Conservation (phyloP, 2,888 invertebrate species). For the Dichetophora obliterata region DNA sequence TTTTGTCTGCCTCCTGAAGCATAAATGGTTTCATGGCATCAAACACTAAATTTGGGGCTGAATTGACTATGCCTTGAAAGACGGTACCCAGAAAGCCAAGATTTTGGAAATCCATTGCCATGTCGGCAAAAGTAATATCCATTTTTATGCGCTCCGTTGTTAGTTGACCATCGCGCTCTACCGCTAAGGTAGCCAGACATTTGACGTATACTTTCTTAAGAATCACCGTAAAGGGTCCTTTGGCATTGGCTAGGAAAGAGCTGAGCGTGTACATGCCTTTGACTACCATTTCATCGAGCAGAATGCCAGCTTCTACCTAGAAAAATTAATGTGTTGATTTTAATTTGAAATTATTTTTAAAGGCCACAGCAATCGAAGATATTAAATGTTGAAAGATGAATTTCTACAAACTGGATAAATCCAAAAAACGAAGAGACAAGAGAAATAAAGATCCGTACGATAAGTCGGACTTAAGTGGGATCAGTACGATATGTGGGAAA, state of each 20-base stretch:
- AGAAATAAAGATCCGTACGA: too few species aligned
- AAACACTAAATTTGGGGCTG: conserved; percentile 84
- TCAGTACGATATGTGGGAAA: too few species aligned
- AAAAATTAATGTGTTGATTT: conserved; percentile 41
- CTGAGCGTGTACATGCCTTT: conserved; percentile 82
- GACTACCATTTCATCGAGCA: conserved; percentile 79
- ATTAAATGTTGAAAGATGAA: too few species aligned
- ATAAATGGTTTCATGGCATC: conserved; percentile 90
- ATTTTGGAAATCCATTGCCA: conserved; percentile 86
- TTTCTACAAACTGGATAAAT: too few species aligned
- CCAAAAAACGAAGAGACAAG: too few species aligned
- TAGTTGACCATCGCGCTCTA: conserved; percentile 81
- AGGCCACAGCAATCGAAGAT: too few species aligned
- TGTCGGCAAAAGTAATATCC: conserved; percentile 82
- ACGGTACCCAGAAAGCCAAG: conserved; percentile 80
- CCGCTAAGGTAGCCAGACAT: conserved; percentile 79
- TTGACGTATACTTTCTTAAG: conserved; percentile 79
- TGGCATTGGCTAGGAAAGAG: conserved; percentile 78
- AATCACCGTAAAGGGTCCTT: conserved; percentile 84
- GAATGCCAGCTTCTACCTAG: conserved; percentile 80
- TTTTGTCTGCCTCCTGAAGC: conserved; percentile 81
- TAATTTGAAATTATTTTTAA: too few species aligned
- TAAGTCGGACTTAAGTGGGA: too few species aligned
- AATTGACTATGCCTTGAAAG: conserved; percentile 83
- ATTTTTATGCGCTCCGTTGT: conserved; percentile 83